phyloP scores from a whole-genome alignment of 2,113 vertebrate species.

The Cyprinus carpio region DNA sequence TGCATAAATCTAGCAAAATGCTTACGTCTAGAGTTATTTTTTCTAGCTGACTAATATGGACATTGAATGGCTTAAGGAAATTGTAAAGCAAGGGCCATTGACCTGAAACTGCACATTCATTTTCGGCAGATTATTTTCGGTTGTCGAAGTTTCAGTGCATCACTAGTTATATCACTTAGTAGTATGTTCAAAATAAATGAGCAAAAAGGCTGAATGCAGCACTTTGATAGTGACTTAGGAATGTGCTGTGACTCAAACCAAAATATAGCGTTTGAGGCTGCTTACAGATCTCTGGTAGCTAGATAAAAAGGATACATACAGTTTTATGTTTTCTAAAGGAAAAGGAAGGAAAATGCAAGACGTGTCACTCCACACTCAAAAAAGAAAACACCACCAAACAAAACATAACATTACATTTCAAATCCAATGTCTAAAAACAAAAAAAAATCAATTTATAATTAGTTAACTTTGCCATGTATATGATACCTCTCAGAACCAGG shows the following conservation, averaged over 20 bases:
- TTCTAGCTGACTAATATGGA: neutral
- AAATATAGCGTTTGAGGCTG: neutral
- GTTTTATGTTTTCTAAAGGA: constrained; percentile 20
- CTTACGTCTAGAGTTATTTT: neutral
- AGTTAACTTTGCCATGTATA: constrained; percentile 6
- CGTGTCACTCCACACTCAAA: constrained; percentile 34
- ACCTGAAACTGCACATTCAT: no score
- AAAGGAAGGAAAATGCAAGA: constrained; percentile 17
- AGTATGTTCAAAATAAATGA: neutral
- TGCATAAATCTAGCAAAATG: no score
- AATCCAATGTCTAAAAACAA: constrained; percentile 46
- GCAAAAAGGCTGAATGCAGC: neutral
- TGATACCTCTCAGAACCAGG: constrained; percentile 11
- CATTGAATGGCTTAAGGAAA: neutral
- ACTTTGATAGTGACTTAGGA: neutral
- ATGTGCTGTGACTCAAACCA: neutral
- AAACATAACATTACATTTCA: constrained; percentile 30
- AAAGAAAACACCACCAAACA: constrained; percentile 27
- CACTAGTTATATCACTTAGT: neutral
- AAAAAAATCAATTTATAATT: constrained; percentile 45
- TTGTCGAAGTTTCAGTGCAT: neutral
- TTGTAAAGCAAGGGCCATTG: neutral
- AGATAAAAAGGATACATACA: neutral
- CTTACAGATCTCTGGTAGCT: constrained; percentile 1
- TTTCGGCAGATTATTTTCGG: neutral